phyloP scores from a whole-genome alignment of 2,113 vertebrate genomes.

The Bungarus multicinctus region DNA sequence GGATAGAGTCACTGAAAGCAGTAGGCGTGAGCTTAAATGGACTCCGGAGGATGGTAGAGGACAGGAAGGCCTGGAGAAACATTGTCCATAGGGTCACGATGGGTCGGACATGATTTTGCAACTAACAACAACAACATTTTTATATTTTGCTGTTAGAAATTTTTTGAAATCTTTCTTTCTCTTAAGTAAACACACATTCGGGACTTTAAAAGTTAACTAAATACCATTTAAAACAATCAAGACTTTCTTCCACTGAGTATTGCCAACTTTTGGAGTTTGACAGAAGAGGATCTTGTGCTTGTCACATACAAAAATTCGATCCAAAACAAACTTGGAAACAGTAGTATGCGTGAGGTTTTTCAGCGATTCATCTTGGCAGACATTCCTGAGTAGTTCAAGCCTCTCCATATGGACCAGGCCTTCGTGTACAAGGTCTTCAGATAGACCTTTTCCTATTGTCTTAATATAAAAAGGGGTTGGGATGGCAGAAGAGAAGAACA shows the following conservation, averaged over 20 bases:
- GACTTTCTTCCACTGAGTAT: constrained; percentile 99
- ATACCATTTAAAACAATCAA: constrained; percentile 95
- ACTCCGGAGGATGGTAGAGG: no score
- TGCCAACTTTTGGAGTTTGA: constrained; percentile 98
- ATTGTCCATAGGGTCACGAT: no score
- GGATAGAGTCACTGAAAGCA: no score
- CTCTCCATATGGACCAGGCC: constrained; percentile 75
- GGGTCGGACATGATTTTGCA: no score
- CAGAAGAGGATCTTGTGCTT: constrained; percentile 97
- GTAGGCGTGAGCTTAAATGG: no score
- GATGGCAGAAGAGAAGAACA: constrained; percentile 15
- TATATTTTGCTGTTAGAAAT: neutral
- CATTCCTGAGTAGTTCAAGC: constrained; percentile 76
- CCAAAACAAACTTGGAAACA: constrained; percentile 91
- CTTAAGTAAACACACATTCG: neutral
- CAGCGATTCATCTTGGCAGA: constrained; percentile 82
- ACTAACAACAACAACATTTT: neutral
- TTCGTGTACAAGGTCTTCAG: constrained; percentile 62
- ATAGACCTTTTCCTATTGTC: constrained; percentile 67
- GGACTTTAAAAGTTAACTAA: constrained; percentile 20
- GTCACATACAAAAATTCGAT: constrained; percentile 97
- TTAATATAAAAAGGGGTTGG: constrained; percentile 50
- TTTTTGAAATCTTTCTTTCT: neutral
- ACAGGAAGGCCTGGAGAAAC: no score
- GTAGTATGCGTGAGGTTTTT: constrained; percentile 85